Evolutionary conservation across 1,140 invertebrate species (phyloP).

Genomic region (Brachystomella parvula): DNA sequence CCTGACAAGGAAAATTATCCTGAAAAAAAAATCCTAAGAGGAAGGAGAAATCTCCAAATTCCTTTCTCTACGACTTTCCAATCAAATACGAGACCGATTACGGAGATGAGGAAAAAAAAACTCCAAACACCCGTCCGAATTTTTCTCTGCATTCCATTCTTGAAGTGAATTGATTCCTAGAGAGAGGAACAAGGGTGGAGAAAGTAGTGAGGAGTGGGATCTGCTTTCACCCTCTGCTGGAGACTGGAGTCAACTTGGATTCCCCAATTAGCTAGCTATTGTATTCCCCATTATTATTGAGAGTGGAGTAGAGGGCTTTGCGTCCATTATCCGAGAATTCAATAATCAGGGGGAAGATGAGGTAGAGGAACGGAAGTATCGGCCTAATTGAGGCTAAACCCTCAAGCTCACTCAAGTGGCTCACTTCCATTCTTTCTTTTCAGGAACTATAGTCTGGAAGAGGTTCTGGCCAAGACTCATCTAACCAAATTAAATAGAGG

Average conservation of each 20-base stretch:
- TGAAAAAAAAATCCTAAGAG: neutral
- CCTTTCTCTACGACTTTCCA: too few relatives aligned
- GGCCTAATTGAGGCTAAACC: neutral
- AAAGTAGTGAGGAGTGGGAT: neutral
- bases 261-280: too few relatives aligned
- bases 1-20: slow-evolving; percentile 1
- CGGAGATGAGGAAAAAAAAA: slow-evolving; percentile 1
- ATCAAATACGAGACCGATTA: too few relatives aligned
- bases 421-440: neutral
- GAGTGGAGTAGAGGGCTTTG: neutral
- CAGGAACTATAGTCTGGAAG: too few relatives aligned
- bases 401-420: neutral
- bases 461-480: neutral
- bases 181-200: neutral
- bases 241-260: too few relatives aligned
- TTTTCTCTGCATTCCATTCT: neutral
- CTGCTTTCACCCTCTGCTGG: too few relatives aligned
- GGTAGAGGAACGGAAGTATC: too few relatives aligned
- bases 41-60: neutral
- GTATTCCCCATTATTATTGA: neutral
- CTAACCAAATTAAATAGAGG: neutral
- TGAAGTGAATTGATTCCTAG: neutral
- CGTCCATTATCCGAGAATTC: neutral
- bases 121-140: neutral
- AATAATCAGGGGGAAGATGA: neutral